Evolutionary conservation across 1,140 invertebrate species (phyloP), one percentile per base, ranked within the genome.

Genomic region (Drosophila pseudoananassae): DNA sequence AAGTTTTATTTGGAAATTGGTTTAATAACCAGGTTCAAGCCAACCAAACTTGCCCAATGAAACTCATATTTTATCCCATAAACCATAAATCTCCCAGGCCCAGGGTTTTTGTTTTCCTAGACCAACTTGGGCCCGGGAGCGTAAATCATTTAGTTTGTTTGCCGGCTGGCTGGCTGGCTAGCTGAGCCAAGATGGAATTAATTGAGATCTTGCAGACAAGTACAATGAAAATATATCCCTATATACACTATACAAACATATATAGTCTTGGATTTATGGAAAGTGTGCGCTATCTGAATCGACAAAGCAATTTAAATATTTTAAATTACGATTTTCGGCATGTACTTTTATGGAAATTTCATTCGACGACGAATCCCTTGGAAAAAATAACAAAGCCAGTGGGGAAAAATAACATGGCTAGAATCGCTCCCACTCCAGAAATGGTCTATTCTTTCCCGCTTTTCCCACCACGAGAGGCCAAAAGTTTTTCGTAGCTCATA

Each of bases 261-360:
- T 31, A 54, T 49, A 17, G 29, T 1, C 8, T 29, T 14, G 45
- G 53, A 53, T 63, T 58, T 72, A 51, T 36, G 12, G 40, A n/a
- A 75, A 64, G 38, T 75, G 23, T 40, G 51, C 27, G 38, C 20
- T 68, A 49, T 68, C 61, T 74, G 25, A 43, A 17, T 27, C 64
- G 50, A 56, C 31, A 55, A 31, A 29, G 25, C 63, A 45, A 76
- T 84, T 74, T 74, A 80, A 76, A 72, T 74, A 70, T 77, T 77
- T 66, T 6, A 63, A 73, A 66, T 74, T 61, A 69, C 57, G 82
- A 81, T 61, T 63, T 61, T 27, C 20, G 58, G 64, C 59, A 64
- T 45, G 58, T 66, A 78, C 65, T 66, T 63, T 85, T 87, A 87
- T 87, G 82, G 68, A 78, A 76, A 79, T 79, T 85, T 81, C 78